Base-by-base conservation (phyloP, 2,113 vertebrate genomes). In the Gambusia affinis region DNA sequence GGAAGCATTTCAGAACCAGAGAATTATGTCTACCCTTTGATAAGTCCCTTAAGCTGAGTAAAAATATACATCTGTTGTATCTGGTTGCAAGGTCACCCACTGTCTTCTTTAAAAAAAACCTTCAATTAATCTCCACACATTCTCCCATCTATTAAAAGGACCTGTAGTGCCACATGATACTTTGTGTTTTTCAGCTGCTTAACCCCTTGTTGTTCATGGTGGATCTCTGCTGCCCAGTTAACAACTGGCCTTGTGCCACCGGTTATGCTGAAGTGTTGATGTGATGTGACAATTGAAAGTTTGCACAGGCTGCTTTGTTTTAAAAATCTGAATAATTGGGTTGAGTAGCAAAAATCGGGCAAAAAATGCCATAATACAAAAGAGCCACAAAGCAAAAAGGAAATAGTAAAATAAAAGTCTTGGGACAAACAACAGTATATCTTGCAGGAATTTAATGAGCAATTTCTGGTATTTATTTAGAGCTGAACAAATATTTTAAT, bases 141-240 rank as follows among this genome's bases (percentile, higher is more conserved):
- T 28, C 12, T 60, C 24, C 30, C n/a, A 37, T 60, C 54, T 70
- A 70, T 70, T 70, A 60, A 60, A 60, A 60, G 54, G 54, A 60
- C 60, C 33, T 19, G 33, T 60, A 60, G 33, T 33, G 51, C 60
- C 33, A 60, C 27, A 19, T 60, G 68, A 60, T 8, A 60, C 54
- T 30, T 42, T 8, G 67, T 8, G 31, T 60, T 70, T 60, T 37
- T 70, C 68, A 60, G 68, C 54, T 70, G 51, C 37, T 60, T 22
- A 61, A 42, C 57, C 69, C 12, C 69, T 29, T 17, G 8, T 39
- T 15, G 6, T 61, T 61, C 33, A 27, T 39, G n/a, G 10, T 24
- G 35, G 57, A 8, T n/a, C 37, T 42, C 33, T 60, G 27, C 33
- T 29, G 35, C n/a, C 47, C 12, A 27, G 35, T 29, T 19, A 28